Conservation (phyloP, 2,888 invertebrate species). For the Noctua janthina region DNA sequence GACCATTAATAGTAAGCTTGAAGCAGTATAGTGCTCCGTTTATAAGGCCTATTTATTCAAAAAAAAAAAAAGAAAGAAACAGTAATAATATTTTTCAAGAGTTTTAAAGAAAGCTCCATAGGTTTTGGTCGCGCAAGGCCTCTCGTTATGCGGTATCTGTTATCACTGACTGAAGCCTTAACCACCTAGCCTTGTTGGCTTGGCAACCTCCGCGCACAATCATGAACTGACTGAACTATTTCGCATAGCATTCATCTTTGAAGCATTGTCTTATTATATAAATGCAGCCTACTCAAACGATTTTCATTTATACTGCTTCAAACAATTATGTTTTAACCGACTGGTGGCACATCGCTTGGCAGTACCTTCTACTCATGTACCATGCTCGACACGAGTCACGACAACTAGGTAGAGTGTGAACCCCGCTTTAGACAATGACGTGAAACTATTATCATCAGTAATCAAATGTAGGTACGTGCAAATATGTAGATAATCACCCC, state of each 20-base stretch:
- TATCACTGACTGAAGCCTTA: background rate
- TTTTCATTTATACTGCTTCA: background rate
- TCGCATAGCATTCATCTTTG: background rate
- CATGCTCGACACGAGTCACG: too few species aligned
- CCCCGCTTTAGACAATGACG: background rate
- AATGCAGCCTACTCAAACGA: background rate
- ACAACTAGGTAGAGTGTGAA: background rate
- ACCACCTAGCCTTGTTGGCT: too few species aligned
- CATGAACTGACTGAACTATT: background rate
- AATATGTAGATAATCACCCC: slow-evolving; percentile 20
- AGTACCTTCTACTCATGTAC: too few species aligned
- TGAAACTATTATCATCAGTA: background rate
- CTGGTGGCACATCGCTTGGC: background rate
- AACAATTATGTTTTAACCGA: background rate
- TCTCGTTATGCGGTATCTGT: background rate
- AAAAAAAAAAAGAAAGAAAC: too few species aligned
- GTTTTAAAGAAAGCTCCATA: background rate
- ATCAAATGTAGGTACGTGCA: slow-evolving; percentile 26
- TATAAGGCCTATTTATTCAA: too few species aligned
- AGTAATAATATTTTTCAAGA: background rate
- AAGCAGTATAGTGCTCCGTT: too few species aligned
- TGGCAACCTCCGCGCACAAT: too few species aligned
- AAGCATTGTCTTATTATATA: background rate
- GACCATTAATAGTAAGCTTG: background rate
- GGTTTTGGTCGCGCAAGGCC: background rate